These are phyloP conservation scores for Lottia gigantea DNA, from an alignment of 2,888 invertebrate species.

Conservation along the genomic window DNA sequence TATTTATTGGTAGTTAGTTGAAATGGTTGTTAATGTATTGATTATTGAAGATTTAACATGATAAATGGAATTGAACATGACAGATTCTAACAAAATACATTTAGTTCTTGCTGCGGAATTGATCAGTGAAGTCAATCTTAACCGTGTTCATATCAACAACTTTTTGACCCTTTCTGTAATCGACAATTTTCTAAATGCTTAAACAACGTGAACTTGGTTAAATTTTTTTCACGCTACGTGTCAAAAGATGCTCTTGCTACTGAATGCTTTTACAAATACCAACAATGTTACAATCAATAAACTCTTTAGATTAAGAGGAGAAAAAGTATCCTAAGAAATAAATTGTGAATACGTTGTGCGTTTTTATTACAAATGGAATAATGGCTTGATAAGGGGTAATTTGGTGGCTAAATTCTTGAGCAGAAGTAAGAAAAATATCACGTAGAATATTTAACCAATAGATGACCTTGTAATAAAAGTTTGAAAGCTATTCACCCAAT, in stretches of 20 bases:
- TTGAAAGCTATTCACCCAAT: background rate
- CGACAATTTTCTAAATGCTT: slow-evolving; percentile 4
- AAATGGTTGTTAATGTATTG: too few relatives aligned
- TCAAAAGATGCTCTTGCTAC: background rate
- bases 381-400: too few relatives aligned
- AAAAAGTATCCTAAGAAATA: background rate
- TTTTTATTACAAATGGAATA: too few relatives aligned
- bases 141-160: background rate
- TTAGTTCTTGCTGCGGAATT: background rate
- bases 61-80: too few relatives aligned
- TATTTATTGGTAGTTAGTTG: too few relatives aligned
- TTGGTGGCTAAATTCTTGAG: too few relatives aligned
- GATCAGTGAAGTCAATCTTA: slow-evolving; percentile 5
- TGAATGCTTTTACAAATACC: background rate
- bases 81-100: too few relatives aligned
- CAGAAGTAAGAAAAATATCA: background rate
- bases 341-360: too few relatives aligned
- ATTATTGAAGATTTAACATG: too few relatives aligned
- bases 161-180: background rate
- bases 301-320: background rate
- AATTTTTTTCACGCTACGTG: background rate
- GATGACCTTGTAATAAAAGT: background rate
- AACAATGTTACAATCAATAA: slow-evolving; percentile 1
- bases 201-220: background rate
- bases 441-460: background rate